Conservation (phyloP, 2,113 vertebrate genomes). For the Burhinus bistriatus region DNA sequence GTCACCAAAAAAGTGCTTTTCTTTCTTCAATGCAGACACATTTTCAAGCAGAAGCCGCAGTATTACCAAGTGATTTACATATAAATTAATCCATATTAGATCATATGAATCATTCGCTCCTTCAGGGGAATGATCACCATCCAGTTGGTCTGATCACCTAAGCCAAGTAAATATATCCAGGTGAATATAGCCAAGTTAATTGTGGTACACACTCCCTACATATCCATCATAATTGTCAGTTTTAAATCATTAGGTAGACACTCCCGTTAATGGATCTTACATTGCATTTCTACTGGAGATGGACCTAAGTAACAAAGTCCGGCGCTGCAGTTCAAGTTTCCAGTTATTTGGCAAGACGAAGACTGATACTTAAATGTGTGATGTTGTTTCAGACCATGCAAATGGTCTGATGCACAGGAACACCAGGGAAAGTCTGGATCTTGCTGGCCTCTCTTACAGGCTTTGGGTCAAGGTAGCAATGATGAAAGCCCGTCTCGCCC, state of each 20-base stretch:
- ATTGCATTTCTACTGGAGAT: background rate
- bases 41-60: constrained; percentile 54
- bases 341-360: background rate
- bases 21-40: constrained; percentile 6
- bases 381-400: background rate
- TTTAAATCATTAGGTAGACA: constrained; percentile 57
- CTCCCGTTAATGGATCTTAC: background rate
- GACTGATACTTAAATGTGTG: background rate
- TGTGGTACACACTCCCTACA: constrained; percentile 12
- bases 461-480: background rate
- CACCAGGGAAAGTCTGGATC: background rate
- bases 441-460: background rate
- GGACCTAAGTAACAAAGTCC: background rate
- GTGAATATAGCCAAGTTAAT: background rate
- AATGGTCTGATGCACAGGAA: background rate
- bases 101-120: constrained; percentile 53
- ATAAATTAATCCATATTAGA: constrained; percentile 68
- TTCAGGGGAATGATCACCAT: constrained; percentile 49
- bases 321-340: background rate
- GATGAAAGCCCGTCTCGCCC: background rate
- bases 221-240: constrained; percentile 43
- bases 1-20: background rate
- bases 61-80: constrained; percentile 62
- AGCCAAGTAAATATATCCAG: constrained; percentile 23
- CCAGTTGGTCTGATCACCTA: constrained; percentile 48